A percentile compares a stretch with the other conserved stretches of the same genome.
Evolutionary conservation across 2,888 invertebrate species (phyloP).

Genomic region (Aphodius sticticus): DNA sequence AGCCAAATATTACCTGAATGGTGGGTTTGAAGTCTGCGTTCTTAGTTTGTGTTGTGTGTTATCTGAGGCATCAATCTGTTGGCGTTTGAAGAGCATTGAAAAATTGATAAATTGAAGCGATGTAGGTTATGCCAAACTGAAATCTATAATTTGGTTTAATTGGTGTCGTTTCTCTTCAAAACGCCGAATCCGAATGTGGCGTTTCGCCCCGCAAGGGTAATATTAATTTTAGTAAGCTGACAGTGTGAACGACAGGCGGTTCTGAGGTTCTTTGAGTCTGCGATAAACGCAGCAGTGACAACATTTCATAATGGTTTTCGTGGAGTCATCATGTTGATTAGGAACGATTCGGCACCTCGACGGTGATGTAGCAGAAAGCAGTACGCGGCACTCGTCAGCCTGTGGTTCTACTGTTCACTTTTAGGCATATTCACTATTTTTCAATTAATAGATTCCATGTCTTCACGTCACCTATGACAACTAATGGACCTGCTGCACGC

Average conservation of each 20-base stretch:
- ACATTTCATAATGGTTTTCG: slow-evolving; percentile 54
- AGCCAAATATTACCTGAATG: neutral
- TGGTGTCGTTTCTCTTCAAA: slow-evolving; percentile 13
- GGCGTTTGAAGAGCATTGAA: too few species aligned
- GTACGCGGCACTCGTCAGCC: slow-evolving; percentile 36
- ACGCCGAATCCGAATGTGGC: slow-evolving; percentile 6
- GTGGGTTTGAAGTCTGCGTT: neutral
- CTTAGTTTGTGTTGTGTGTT: too few species aligned
- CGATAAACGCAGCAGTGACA: slow-evolving; percentile 57
- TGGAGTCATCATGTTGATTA: slow-evolving; percentile 60
- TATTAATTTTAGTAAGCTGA: slow-evolving; percentile 55
- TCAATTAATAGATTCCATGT: slow-evolving; percentile 38
- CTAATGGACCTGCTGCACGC: neutral
- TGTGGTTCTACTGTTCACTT: slow-evolving; percentile 37
- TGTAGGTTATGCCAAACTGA: slow-evolving; percentile 13
- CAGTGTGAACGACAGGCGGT: slow-evolving; percentile 54
- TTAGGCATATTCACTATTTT: slow-evolving; percentile 40
- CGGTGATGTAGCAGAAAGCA: slow-evolving; percentile 57
- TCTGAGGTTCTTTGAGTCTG: slow-evolving; percentile 46
- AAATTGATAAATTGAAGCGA: too few species aligned
- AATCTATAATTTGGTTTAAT: slow-evolving; percentile 31
- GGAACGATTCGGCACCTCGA: slow-evolving; percentile 57
- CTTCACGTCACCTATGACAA: slow-evolving; percentile 19
- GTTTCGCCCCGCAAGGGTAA: slow-evolving; percentile 41
- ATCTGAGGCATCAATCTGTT: too few species aligned